phyloP scores from a whole-genome alignment of 2,797 vertebrate species.

The Nannoperca australis region DNA sequence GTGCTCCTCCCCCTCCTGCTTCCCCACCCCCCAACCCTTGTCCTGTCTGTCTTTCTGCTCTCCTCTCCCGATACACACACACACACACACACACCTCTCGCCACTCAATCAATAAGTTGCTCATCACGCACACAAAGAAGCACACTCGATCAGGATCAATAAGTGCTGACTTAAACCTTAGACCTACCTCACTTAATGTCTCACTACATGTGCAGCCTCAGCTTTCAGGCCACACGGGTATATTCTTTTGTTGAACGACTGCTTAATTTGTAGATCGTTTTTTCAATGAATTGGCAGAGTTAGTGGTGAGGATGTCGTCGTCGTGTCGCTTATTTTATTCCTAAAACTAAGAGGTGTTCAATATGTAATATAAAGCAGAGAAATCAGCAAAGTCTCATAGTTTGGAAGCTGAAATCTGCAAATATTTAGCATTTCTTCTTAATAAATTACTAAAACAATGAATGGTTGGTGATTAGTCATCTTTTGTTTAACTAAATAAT shows the following conservation, averaged over 20 bases:
- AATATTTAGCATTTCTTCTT: not conserved
- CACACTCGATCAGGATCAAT: conserved; percentile 11
- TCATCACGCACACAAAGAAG: conserved; percentile 7
- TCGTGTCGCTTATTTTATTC: not conserved
- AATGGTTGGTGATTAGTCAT: not conserved
- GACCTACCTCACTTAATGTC: not conserved
- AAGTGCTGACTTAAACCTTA: not conserved
- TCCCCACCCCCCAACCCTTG: not conserved
- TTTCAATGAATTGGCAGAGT: not conserved
- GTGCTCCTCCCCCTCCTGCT: conserved; percentile 31
- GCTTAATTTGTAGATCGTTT: not conserved
- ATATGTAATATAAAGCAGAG: not conserved
- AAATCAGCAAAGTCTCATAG: not conserved
- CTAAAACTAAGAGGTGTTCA: not conserved
- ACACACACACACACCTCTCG: not conserved
- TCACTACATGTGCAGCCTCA: not conserved
- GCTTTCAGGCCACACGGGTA: not conserved
- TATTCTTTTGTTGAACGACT: not conserved
- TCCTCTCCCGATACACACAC: not conserved
- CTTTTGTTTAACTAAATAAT: not conserved
- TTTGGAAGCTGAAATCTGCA: not conserved
- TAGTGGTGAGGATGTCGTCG: too few relatives aligned
- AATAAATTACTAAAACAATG: not conserved
- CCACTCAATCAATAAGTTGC: conserved; percentile 11
- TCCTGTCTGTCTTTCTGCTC: not conserved